phyloP scores from a whole-genome alignment of 2,113 vertebrate genomes.

The Nycticryphes semicollaris region DNA sequence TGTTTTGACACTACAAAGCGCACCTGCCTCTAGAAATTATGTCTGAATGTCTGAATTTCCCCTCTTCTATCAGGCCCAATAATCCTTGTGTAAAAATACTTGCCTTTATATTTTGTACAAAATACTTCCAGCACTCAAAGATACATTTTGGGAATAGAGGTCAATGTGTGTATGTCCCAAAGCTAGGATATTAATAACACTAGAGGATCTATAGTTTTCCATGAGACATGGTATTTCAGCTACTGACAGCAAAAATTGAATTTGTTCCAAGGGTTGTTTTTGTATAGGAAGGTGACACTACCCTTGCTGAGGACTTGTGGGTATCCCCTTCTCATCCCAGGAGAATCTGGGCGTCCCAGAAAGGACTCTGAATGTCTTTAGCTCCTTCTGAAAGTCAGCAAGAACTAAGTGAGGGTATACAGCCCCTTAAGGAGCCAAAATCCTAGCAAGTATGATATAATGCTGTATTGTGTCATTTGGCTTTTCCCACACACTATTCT shows the following conservation, averaged over 20 bases:
- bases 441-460: neutral
- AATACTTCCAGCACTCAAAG: neutral
- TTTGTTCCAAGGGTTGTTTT: conserved; percentile 44
- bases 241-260: conserved; percentile 26
- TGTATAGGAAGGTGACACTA: conserved; percentile 38
- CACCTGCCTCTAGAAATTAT: conserved; percentile 14
- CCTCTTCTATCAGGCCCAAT: neutral
- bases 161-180: neutral
- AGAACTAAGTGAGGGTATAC: neutral
- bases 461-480: neutral
- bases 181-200: conserved; percentile 58
- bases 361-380: neutral
- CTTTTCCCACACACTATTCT: neutral
- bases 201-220: conserved; percentile 35
- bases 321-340: neutral
- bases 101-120: neutral
- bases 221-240: conserved; percentile 15
- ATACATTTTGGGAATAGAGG: conserved; percentile 33
- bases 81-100: neutral
- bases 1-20: neutral
- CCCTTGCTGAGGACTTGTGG: conserved; percentile 9
- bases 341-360: neutral
- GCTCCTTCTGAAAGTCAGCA: neutral
- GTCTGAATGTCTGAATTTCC: neutral
- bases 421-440: neutral